A percentile compares a stretch with the other conserved stretches of the same genome.
Conservation (phyloP, 1,140 invertebrate species). For the Diprion similis region DNA sequence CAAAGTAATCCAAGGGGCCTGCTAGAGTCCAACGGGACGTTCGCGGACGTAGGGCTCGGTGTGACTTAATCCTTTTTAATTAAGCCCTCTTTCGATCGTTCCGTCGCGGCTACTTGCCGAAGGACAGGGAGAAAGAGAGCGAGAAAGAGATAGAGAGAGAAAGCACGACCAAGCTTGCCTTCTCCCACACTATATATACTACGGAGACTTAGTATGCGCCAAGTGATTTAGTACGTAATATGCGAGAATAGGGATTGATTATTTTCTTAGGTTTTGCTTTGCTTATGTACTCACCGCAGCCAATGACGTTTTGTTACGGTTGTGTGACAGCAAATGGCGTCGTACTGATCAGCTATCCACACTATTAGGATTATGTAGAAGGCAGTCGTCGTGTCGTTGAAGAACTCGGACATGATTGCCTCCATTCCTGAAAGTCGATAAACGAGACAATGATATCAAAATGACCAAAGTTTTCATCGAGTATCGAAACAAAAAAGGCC, state of each 20-base stretch:
- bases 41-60: slow-evolving; percentile 29
- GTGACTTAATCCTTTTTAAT: slow-evolving; percentile 55
- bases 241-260: too few species aligned
- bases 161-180: background rate
- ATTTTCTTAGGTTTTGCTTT: background rate
- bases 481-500: background rate
- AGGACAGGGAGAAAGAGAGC: background rate
- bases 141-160: too few species aligned
- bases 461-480: background rate
- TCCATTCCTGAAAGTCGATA: slow-evolving; percentile 89
- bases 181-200: too few species aligned
- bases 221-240: too few species aligned
- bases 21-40: slow-evolving; percentile 8
- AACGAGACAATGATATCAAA: slow-evolving; percentile 18
- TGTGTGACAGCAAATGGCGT: slow-evolving; percentile 97
- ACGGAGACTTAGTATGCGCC: too few species aligned
- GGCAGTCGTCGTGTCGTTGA: slow-evolving; percentile 97
- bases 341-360: slow-evolving; percentile 99
- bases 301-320: slow-evolving; percentile 94
- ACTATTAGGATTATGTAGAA: slow-evolving; percentile 99
- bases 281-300: slow-evolving; percentile 77
- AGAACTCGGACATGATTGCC: slow-evolving; percentile 99
- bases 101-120: slow-evolving; percentile 3
- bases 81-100: slow-evolving; percentile 47
- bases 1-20: slow-evolving; percentile 29